phyloP scores from a whole-genome alignment of 2,113 vertebrate genomes.

The Synchiropus splendidus region DNA sequence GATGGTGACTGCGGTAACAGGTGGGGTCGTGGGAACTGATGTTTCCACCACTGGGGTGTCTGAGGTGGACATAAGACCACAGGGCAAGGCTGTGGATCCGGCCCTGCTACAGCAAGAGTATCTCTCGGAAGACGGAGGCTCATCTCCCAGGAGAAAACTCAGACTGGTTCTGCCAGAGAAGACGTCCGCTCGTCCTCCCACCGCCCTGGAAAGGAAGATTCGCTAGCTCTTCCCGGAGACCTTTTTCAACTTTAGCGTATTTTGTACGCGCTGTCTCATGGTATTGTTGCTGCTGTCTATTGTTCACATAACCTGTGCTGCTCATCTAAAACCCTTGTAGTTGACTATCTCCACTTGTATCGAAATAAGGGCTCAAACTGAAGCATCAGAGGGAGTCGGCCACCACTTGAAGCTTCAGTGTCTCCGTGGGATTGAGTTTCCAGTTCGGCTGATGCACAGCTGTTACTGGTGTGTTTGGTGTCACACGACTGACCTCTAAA shows the following conservation, averaged over 20 bases:
- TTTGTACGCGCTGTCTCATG: too few species aligned
- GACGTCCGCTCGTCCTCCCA: slow-evolving; percentile 38
- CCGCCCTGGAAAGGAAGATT: slow-evolving; percentile 63
- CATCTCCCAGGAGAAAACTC: slow-evolving; percentile 58
- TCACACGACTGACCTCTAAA: slow-evolving; percentile 24
- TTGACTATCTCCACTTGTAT: too few species aligned
- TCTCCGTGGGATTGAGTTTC: slow-evolving; percentile 23
- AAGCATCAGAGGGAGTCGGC: too few species aligned
- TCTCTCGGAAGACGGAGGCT: slow-evolving; percentile 46
- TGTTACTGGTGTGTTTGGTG: slow-evolving; percentile 24
- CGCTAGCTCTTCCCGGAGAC: slow-evolving; percentile 39
- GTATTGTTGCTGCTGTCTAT: too few species aligned
- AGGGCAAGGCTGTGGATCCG: background rate
- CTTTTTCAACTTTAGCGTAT: too few species aligned
- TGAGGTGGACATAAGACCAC: slow-evolving; percentile 4
- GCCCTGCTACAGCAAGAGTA: slow-evolving; percentile 54
- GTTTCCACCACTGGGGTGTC: background rate
- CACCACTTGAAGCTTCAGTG: background rate
- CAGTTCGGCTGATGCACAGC: slow-evolving; percentile 1
- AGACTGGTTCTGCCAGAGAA: slow-evolving; percentile 63
- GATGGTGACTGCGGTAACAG: background rate
- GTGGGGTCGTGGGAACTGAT: slow-evolving; percentile 8
- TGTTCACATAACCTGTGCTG: too few species aligned
- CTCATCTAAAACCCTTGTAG: too few species aligned
- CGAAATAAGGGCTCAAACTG: too few species aligned